Evolutionary conservation across 1,140 invertebrate genomes (phyloP).

Genomic region (Penaeus vannamei): DNA sequence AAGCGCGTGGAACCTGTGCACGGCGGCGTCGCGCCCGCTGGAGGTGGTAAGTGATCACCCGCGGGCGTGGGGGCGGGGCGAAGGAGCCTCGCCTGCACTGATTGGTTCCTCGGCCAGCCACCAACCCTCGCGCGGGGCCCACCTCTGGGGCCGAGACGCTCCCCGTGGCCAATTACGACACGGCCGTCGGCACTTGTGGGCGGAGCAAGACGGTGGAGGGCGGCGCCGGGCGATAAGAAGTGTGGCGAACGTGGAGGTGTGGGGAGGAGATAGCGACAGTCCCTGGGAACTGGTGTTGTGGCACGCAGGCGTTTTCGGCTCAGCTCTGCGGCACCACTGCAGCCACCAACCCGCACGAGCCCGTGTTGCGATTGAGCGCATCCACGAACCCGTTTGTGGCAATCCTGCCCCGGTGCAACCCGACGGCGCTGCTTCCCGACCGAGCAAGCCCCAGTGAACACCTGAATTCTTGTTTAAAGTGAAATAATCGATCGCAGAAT

Average conservation of each 20-base stretch:
- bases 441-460: too few species aligned
- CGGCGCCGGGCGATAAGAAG: slow-evolving; percentile 45
- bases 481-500: too few species aligned
- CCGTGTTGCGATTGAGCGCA: background rate
- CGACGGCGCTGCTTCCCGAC: background rate
- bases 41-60: too few species aligned
- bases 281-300: slow-evolving; percentile 58
- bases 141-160: too few species aligned
- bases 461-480: too few species aligned
- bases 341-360: slow-evolving; percentile 40
- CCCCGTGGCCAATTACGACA: background rate
- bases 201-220: slow-evolving; percentile 37
- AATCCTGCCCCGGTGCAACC: background rate
- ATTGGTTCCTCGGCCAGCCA: slow-evolving; percentile 48
- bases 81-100: background rate
- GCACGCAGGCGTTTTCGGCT: slow-evolving; percentile 27
- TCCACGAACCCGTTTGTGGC: background rate
- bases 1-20: too few species aligned
- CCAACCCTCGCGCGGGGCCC: slow-evolving; percentile 51
- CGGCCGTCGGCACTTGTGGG: slow-evolving; percentile 2
- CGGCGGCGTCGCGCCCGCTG: too few species aligned
- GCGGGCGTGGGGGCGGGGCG: background rate
- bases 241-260: slow-evolving; percentile 25
- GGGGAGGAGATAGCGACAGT: slow-evolving; percentile 52
- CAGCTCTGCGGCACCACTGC: background rate